A percentile compares a stretch with the other conserved stretches of the same genome.
Conservation (phyloP, 2,113 vertebrate species). For the Percopsis transmontana region DNA sequence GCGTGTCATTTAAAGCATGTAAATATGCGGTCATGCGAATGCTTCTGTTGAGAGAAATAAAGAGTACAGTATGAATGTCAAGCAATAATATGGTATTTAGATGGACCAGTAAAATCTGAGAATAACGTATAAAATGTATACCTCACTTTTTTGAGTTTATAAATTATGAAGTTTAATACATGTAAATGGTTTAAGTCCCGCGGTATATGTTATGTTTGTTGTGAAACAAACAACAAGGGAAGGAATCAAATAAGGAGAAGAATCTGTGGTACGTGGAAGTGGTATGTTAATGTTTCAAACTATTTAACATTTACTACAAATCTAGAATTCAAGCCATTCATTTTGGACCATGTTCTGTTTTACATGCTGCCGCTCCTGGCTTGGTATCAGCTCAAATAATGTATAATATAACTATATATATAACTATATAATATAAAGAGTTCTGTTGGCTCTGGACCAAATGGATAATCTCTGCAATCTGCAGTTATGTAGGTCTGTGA, state of each 20-base stretch:
- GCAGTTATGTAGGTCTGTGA: conserved; percentile 54
- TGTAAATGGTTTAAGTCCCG: background rate
- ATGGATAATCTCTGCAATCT: conserved; percentile 67
- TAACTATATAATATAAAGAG: too few relatives aligned
- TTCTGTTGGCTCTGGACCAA: conserved; percentile 65
- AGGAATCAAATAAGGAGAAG: background rate
- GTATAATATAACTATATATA: too few relatives aligned
- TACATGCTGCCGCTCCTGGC: too few relatives aligned
- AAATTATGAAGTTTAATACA: background rate
- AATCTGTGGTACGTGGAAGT: background rate
- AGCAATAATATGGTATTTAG: background rate
- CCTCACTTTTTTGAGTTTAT: background rate
- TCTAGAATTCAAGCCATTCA: too few relatives aligned
- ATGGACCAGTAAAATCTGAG: too few relatives aligned
- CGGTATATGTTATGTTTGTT: too few relatives aligned
- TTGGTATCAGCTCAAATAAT: too few relatives aligned
- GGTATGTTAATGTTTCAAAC: background rate
- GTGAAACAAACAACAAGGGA: too few relatives aligned
- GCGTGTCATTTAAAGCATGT: conserved; percentile 15
- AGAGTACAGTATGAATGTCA: background rate
- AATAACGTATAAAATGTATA: too few relatives aligned
- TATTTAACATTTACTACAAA: background rate
- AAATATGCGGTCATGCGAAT: conserved; percentile 5
- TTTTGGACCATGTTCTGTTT: too few relatives aligned
- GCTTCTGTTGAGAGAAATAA: background rate